Evolutionary conservation across 2,797 vertebrate species (phyloP).

Genomic region (Sternotherus odoratus): DNA sequence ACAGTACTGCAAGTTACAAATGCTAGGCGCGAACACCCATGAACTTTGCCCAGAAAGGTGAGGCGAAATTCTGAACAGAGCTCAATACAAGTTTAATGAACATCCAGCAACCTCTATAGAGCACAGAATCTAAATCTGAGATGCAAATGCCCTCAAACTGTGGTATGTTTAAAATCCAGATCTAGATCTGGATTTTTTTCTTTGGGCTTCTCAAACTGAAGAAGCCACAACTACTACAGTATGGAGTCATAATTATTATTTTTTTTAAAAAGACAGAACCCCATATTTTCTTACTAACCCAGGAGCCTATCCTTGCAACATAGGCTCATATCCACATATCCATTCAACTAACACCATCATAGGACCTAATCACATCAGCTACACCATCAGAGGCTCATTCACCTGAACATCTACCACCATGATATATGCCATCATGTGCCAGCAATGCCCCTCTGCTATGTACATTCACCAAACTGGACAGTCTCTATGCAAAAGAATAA

Average conservation of each 20-base stretch:
- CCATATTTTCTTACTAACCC: too few relatives aligned
- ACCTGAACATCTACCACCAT: too few relatives aligned
- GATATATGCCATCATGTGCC: too few relatives aligned
- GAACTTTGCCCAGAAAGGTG: neutral
- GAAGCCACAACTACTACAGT: neutral
- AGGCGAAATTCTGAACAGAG: neutral
- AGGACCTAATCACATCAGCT: too few relatives aligned
- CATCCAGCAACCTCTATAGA: neutral
- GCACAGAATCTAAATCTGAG: neutral
- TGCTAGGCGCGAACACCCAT: neutral
- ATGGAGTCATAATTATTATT: neutral
- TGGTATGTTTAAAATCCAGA: neutral
- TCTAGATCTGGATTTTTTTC: neutral
- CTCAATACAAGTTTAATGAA: neutral
- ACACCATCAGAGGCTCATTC: too few relatives aligned
- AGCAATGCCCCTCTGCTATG: too few relatives aligned
- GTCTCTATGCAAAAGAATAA: too few relatives aligned
- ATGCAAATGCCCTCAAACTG: neutral
- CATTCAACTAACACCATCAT: too few relatives aligned
- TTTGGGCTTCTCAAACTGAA: neutral
- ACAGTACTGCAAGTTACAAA: neutral
- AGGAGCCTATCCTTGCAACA: too few relatives aligned
- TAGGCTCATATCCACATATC: too few relatives aligned
- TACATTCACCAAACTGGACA: too few relatives aligned
- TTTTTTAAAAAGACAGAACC: neutral